Conservation (phyloP, 2,888 invertebrate genomes). For the Resseliella maxima region DNA sequence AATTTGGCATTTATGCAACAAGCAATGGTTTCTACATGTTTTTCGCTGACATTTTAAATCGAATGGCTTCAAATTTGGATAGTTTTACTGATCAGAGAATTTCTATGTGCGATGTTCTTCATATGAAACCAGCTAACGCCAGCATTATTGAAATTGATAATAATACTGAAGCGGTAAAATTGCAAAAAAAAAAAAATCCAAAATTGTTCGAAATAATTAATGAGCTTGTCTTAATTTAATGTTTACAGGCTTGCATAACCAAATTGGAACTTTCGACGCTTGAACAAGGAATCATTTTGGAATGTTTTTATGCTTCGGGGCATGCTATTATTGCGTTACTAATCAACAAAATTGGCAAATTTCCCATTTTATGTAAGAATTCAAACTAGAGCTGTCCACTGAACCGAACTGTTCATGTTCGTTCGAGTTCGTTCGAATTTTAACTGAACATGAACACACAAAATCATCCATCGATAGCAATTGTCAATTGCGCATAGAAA, state of each 20-base stretch:
- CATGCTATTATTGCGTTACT: slow-evolving; percentile 63
- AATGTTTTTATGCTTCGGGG: slow-evolving; percentile 62
- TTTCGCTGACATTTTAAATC: slow-evolving; percentile 65
- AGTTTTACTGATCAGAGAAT: slow-evolving; percentile 61
- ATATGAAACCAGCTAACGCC: slow-evolving; percentile 26
- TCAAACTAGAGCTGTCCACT: too few species aligned
- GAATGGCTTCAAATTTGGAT: slow-evolving; percentile 62
- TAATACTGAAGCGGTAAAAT: not conserved
- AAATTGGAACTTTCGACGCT: slow-evolving; percentile 63
- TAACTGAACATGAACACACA: too few species aligned
- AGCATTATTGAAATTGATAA: not conserved
- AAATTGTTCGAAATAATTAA: too few species aligned
- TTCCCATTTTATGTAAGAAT: slow-evolving; percentile 62
- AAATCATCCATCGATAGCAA: too few species aligned
- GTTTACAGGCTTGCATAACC: slow-evolving; percentile 60
- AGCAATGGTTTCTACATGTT: slow-evolving; percentile 66
- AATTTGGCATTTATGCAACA: slow-evolving; percentile 64
- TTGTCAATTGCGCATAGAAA: too few species aligned
- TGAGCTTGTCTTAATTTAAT: not conserved
- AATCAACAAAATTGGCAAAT: slow-evolving; percentile 63
- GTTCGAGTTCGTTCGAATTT: too few species aligned
- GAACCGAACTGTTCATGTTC: too few species aligned
- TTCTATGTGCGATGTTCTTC: slow-evolving; percentile 62
- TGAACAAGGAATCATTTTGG: slow-evolving; percentile 62
- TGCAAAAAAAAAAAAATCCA: too few species aligned